A percentile compares a stretch with the other conserved stretches of the same genome.
phyloP scores from a whole-genome alignment of 64 coral and sea anemone genomes.

The Montipora cactus region DNA sequence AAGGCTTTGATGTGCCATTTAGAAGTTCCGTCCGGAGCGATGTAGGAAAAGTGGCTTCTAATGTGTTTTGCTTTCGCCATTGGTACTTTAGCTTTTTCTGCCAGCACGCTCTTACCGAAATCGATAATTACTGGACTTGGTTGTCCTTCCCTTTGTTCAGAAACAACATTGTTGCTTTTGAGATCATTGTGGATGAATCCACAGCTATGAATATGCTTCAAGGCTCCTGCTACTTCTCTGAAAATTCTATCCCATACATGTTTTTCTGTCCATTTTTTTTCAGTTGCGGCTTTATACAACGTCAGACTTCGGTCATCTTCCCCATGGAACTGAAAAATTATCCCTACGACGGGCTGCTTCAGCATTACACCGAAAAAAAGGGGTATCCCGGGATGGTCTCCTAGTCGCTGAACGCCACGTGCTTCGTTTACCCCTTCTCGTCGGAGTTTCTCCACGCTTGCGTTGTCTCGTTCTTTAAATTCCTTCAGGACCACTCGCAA shows the following conservation, averaged over 20 bases:
- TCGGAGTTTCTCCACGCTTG: neutral
- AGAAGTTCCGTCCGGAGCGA: neutral
- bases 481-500: conserved; percentile 9
- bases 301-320: conserved; percentile 27
- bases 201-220: conserved; percentile 31
- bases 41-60: neutral
- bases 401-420: neutral
- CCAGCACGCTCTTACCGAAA: neutral
- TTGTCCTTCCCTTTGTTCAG: neutral
- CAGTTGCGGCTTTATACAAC: conserved; percentile 58
- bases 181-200: conserved; percentile 48
- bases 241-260: conserved; percentile 32
- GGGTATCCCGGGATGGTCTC: conserved; percentile 49
- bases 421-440: conserved; percentile 13
- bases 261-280: neutral
- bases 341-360: conserved; percentile 13
- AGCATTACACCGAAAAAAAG: conserved; percentile 46
- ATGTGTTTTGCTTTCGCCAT: neutral
- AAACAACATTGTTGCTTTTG: conserved; percentile 49
- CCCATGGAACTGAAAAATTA: conserved; percentile 50
- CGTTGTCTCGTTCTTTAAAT: neutral
- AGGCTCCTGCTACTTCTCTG: neutral
- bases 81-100: neutral
- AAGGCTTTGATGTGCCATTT: neutral
- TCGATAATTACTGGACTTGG: neutral